Conservation (phyloP, 2,113 vertebrate species). For the Riparia riparia region DNA sequence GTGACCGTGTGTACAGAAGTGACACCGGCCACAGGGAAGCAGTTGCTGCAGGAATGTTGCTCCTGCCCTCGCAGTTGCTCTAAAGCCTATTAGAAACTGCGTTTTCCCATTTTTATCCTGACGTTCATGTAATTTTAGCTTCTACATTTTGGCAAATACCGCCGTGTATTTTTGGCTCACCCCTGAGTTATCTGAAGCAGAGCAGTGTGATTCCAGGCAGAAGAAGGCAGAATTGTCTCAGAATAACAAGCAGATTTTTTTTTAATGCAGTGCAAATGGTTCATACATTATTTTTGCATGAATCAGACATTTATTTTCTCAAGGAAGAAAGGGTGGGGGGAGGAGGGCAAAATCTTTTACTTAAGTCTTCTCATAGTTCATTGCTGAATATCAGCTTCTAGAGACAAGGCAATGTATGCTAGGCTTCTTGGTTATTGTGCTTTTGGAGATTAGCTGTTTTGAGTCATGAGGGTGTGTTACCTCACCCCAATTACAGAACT, state of each 20-base stretch:
- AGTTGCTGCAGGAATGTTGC: constrained; percentile 17
- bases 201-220: constrained; percentile 49
- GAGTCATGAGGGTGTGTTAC: constrained; percentile 58
- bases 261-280: constrained; percentile 38
- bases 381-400: constrained; percentile 41
- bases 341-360: constrained; percentile 33
- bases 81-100: not conserved
- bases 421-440: constrained; percentile 21
- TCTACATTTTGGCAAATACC: constrained; percentile 26
- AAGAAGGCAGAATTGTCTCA: constrained; percentile 61
- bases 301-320: constrained; percentile 62
- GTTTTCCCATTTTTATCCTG: constrained; percentile 6
- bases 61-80: not conserved
- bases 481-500: constrained; percentile 53
- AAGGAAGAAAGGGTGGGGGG: not conserved
- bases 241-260: constrained; percentile 65
- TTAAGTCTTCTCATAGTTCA: constrained; percentile 53
- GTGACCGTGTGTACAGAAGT: not conserved
- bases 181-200: constrained; percentile 32
- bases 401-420: not conserved
- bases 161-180: constrained; percentile 52
- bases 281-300: constrained; percentile 64
- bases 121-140: constrained; percentile 51
- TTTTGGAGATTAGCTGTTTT: constrained; percentile 62
- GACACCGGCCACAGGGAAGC: not conserved